phyloP scores from a whole-genome alignment of 2,113 vertebrate genomes.

The Leiothrix lutea region DNA sequence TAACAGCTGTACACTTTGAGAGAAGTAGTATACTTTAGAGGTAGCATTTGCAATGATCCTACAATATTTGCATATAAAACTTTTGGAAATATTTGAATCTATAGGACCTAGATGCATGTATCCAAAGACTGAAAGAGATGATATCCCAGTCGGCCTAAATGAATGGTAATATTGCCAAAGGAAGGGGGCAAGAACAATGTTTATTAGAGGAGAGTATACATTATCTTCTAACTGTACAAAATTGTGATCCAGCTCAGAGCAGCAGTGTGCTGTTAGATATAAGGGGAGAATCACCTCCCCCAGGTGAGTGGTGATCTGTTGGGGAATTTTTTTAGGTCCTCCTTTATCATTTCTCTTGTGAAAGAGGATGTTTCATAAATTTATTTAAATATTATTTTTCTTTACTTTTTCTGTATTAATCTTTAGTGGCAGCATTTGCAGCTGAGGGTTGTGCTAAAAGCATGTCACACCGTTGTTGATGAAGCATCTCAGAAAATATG shows the following conservation, averaged over 20 bases:
- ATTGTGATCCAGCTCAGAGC: background rate
- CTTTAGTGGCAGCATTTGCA: background rate
- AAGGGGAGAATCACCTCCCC: background rate
- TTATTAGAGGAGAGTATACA: background rate
- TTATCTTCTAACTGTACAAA: background rate
- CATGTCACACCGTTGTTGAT: rapidly evolving
- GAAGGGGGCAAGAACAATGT: background rate
- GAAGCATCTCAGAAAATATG: background rate
- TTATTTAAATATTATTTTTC: background rate
- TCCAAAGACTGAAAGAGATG: background rate
- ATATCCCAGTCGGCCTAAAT: background rate
- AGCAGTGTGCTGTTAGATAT: background rate
- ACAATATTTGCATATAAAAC: background rate
- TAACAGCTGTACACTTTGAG: background rate
- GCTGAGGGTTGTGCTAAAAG: background rate
- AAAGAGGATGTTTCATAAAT: background rate
- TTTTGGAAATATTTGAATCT: background rate
- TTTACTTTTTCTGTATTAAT: background rate
- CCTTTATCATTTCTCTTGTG: background rate
- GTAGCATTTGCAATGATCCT: background rate
- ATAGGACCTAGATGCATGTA: background rate
- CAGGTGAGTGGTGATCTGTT: background rate
- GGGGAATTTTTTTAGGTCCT: background rate
- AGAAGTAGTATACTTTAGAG: background rate
- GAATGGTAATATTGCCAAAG: background rate